Percentiles rank a stretch among this genome's conserved stretches.
Conservation (phyloP, 2,797 vertebrate species). For the Adrianichthys oophorus region DNA sequence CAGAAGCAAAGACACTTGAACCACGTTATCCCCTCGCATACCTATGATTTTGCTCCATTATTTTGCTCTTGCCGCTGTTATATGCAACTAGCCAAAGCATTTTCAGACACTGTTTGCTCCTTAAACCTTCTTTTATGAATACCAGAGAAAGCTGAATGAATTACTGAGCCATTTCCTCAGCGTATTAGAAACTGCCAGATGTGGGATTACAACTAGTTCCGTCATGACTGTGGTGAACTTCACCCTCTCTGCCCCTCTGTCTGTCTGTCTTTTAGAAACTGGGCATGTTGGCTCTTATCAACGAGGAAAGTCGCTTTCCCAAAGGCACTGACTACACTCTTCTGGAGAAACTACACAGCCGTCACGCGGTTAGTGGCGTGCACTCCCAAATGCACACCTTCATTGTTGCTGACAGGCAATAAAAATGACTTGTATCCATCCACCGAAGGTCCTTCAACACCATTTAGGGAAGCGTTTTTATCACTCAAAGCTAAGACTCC, state of each 20-base stretch:
- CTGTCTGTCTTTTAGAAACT: conserved; percentile 81
- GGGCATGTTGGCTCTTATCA: conserved; percentile 91
- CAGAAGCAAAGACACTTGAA: conserved; percentile 4
- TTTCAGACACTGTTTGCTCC: conserved; percentile 9
- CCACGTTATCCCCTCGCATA: not conserved
- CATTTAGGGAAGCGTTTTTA: conserved; percentile 7
- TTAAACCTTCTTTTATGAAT: conserved; percentile 20
- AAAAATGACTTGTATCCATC: conserved; percentile 29
- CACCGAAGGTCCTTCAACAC: conserved; percentile 18
- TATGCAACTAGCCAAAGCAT: conserved; percentile 11
- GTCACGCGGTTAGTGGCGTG: conserved; percentile 83
- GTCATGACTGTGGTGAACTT: conserved; percentile 49
- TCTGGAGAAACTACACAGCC: conserved; percentile 90
- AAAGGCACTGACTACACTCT: conserved; percentile 94
- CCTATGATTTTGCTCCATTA: conserved; percentile 5
- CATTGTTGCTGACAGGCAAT: conserved; percentile 15
- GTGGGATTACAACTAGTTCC: conserved; percentile 57
- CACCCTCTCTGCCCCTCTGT: conserved; percentile 41
- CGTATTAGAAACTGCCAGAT: conserved; percentile 54
- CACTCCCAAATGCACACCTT: conserved; percentile 3
- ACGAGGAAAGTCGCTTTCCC: conserved; percentile 92
- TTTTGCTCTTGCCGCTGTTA: conserved; percentile 8
- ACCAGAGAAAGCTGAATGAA: conserved; percentile 31
- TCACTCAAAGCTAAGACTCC: conserved; percentile 14
- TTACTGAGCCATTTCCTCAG: conserved; percentile 35